These are phyloP conservation scores for Hippopotamus amphibius DNA, from an alignment of 2,113 vertebrate genomes.

Conservation along the genomic window DNA sequence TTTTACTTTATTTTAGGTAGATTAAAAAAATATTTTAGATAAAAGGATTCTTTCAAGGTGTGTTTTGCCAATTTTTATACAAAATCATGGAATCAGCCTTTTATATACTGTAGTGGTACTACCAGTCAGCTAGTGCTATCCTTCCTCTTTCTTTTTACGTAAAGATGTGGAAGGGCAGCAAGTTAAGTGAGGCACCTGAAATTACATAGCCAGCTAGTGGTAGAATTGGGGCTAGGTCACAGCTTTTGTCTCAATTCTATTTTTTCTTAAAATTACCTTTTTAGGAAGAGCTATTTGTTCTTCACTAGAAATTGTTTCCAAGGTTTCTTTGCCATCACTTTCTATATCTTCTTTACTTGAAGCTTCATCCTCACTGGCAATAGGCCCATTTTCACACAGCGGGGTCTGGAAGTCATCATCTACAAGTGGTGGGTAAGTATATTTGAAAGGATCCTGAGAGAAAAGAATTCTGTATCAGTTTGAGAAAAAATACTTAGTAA, in stretches of 20 bases:
- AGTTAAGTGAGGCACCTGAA: background rate
- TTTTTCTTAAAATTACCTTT: constrained; percentile 90
- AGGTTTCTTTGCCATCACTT: constrained; percentile 89
- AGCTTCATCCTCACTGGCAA: constrained; percentile 94
- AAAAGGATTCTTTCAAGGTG: background rate
- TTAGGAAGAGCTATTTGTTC: constrained; percentile 89
- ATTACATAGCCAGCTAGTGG: background rate
- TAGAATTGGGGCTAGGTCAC: background rate
- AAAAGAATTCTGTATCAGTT: constrained; percentile 42
- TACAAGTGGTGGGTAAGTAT: constrained; percentile 97
- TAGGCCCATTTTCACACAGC: constrained; percentile 95
- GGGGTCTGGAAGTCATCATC: constrained; percentile 99
- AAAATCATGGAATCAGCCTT: background rate
- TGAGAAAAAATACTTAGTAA: background rate
- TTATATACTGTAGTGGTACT: background rate
- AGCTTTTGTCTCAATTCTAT: constrained; percentile 34
- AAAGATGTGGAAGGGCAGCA: background rate
- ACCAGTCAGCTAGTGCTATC: background rate
- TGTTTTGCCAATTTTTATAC: constrained; percentile 12
- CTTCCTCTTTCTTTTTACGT: background rate
- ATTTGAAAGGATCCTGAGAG: constrained; percentile 95
- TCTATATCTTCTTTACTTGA: constrained; percentile 95
- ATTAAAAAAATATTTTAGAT: constrained; percentile 17
- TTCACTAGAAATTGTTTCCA: constrained; percentile 90
- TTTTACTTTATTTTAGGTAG: constrained; percentile 1